Conservation (phyloP, 2,888 invertebrate genomes). For the Laspeyria flexula region DNA sequence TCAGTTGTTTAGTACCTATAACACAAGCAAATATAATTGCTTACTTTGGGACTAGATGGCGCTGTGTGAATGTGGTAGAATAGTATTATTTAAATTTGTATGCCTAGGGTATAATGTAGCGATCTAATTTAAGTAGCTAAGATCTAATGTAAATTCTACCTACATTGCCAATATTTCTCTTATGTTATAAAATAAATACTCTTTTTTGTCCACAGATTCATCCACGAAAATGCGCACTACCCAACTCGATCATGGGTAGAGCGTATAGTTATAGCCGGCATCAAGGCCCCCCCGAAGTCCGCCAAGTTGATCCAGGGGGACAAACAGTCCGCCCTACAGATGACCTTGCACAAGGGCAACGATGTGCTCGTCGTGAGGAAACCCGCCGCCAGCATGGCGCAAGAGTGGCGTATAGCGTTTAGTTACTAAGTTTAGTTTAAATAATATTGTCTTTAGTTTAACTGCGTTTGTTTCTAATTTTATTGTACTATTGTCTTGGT, state of each 20-base stretch:
- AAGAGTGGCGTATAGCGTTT: conserved; percentile 91
- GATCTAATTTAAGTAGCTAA: no score
- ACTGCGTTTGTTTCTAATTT: no score
- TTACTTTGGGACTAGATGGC: no score
- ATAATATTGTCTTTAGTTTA: background rate
- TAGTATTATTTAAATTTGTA: no score
- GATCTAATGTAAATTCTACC: no score
- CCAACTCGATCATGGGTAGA: conserved; percentile 95
- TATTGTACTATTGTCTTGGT: no score
- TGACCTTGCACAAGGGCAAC: conserved; percentile 88
- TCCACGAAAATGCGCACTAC: conserved; percentile 89
- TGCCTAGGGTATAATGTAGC: no score
- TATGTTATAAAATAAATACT: no score
- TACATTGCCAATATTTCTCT: no score
- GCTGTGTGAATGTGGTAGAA: no score
- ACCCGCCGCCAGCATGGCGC: conserved; percentile 93
- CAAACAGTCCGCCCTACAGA: conserved; percentile 87
- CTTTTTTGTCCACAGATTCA: conserved; percentile 81
- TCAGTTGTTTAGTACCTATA: no score
- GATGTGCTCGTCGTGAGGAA: conserved; percentile 92
- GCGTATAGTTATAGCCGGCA: conserved; percentile 93
- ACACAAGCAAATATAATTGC: no score
- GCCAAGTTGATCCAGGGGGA: conserved; percentile 87
- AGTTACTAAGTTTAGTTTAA: conserved; percentile 52
- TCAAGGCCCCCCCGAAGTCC: conserved; percentile 88